Evolutionary conservation across 53 echinoderm and acorn worm species (phyloP).

Genomic region (Holothuria scabra): DNA sequence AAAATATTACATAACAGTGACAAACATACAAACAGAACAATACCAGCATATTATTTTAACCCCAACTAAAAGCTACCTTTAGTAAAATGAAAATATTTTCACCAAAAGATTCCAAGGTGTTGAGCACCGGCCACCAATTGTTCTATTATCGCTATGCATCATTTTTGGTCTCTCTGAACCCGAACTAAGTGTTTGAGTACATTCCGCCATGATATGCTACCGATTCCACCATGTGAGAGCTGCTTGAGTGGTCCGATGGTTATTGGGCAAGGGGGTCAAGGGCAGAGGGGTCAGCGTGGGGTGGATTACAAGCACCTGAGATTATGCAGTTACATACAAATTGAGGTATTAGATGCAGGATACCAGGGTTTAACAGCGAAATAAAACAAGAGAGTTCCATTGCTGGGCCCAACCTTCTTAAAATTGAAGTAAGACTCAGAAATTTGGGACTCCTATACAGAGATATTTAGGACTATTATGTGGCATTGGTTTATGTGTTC

Average conservation of each 20-base stretch:
- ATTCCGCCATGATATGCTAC: constrained; percentile 24
- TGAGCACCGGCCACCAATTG: constrained; percentile 17
- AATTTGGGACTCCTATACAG: too few relatives aligned
- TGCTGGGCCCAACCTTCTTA: too few relatives aligned
- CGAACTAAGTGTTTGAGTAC: not conserved
- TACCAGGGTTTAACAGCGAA: too few relatives aligned
- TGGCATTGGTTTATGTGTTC: too few relatives aligned
- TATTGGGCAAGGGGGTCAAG: not conserved
- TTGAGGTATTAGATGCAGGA: constrained; percentile 20
- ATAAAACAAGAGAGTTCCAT: too few relatives aligned
- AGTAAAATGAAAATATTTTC: not conserved
- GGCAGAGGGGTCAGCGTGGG: not conserved
- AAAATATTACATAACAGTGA: too few relatives aligned
- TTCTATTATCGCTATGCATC: too few relatives aligned
- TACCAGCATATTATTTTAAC: too few relatives aligned
- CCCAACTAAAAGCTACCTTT: too few relatives aligned
- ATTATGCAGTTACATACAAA: constrained; percentile 25
- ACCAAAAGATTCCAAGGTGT: constrained; percentile 17
- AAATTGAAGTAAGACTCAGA: too few relatives aligned
- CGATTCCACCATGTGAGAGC: constrained; percentile 39
- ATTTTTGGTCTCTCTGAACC: constrained; percentile 18
- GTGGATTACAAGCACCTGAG: not conserved
- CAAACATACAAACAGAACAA: too few relatives aligned
- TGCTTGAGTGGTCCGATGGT: constrained; percentile 31
- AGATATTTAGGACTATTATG: too few relatives aligned